Percentiles rank a stretch among this genome's conserved stretches.
These are phyloP conservation scores for Auanema sp. DNA, from an alignment of 2,888 invertebrate genomes.

Conservation along the genomic window DNA sequence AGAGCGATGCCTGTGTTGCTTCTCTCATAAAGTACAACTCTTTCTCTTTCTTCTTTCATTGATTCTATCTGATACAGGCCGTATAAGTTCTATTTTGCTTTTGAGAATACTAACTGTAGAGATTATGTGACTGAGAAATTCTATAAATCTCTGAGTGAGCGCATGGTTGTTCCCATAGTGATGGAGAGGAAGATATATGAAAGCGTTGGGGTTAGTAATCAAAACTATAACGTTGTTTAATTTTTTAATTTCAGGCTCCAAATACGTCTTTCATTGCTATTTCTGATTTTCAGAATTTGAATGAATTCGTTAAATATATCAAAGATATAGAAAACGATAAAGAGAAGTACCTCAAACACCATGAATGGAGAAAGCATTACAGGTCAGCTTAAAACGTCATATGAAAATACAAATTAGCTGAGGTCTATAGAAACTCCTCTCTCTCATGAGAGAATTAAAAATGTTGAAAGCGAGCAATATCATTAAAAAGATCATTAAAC, in stretches of 20 bases:
- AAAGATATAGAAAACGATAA: conserved; percentile 29
- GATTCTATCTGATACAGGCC: neutral
- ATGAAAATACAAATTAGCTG: neutral
- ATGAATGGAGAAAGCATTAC: conserved; percentile 38
- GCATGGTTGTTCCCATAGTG: conserved; percentile 37
- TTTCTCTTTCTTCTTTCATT: neutral
- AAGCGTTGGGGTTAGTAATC: conserved; percentile 25
- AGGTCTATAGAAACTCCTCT: too few species aligned
- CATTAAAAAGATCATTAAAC: too few species aligned
- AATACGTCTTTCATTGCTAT: conserved; percentile 39
- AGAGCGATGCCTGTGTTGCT: conserved; percentile 23
- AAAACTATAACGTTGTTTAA: conserved; percentile 1
- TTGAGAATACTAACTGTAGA: conserved; percentile 15
- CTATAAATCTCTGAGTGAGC: conserved; percentile 30
- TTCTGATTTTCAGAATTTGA: conserved; percentile 28
- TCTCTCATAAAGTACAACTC: conserved; percentile 18
- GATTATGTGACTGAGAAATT: conserved; percentile 20
- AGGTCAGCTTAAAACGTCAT: conserved; percentile 15
- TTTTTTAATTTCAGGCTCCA: conserved; percentile 28
- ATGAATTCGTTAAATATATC: conserved; percentile 27
- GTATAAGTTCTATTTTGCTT: conserved; percentile 15
- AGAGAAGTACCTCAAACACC: conserved; percentile 32
- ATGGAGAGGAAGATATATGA: conserved; percentile 36
- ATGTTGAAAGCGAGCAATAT: too few species aligned
- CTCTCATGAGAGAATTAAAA: too few species aligned